Evolutionary conservation across 2,888 invertebrate genomes (phyloP).

Genomic region (Magallana nippona): DNA sequence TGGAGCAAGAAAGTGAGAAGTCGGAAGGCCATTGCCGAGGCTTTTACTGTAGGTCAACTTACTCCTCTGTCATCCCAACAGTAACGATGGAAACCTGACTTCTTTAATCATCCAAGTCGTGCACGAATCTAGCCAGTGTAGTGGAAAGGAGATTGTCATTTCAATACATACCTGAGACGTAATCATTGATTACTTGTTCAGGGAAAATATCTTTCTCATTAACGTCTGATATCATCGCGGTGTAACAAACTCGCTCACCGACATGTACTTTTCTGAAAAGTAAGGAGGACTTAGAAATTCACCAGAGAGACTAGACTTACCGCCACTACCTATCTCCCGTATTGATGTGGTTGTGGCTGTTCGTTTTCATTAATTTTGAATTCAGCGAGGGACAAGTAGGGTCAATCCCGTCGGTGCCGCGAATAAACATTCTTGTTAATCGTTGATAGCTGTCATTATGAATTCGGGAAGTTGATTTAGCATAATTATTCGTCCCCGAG

Average conservation of each 20-base stretch:
- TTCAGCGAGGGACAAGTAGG: conserved; percentile 17
- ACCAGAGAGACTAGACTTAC: conserved; percentile 1
- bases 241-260: not conserved
- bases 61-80: not conserved
- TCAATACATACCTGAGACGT: conserved; percentile 24
- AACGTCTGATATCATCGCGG: not conserved
- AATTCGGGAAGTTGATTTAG: conserved; percentile 28
- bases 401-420: conserved; percentile 7
- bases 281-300: not conserved
- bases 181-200: conserved; percentile 8
- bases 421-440: conserved; percentile 29
- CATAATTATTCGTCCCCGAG: conserved; percentile 23
- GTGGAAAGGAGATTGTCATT: not conserved
- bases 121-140: not conserved
- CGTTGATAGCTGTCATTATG: conserved; percentile 19
- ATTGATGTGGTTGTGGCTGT: conserved; percentile 28
- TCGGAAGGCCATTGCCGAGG: not conserved
- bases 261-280: conserved; percentile 2
- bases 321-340: not conserved
- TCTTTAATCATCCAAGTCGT: not conserved
- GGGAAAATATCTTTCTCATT: not conserved
- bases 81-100: not conserved
- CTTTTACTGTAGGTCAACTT: not conserved
- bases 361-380: conserved; percentile 23
- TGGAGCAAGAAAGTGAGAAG: conserved; percentile 5